Conservation (phyloP, 1,140 invertebrate species). For the Drosophila quadrilineata region DNA sequence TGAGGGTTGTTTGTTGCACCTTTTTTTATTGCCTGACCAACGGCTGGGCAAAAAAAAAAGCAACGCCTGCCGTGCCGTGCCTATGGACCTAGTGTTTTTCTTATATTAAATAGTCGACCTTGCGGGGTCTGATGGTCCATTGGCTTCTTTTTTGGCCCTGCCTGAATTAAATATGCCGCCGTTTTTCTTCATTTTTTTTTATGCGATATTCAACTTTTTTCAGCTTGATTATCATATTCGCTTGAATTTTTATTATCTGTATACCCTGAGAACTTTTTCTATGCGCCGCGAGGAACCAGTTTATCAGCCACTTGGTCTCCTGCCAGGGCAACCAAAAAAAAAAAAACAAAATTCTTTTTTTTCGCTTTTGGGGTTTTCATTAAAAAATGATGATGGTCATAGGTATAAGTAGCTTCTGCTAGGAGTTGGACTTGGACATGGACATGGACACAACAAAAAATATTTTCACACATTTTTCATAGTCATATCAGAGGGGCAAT, state of each 20-base stretch:
- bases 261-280: slow-evolving; percentile 81
- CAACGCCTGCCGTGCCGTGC: slow-evolving; percentile 63
- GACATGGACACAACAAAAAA: slow-evolving; percentile 57
- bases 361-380: slow-evolving; percentile 50
- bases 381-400: slow-evolving; percentile 56
- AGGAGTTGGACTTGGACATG: slow-evolving; percentile 52
- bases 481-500: slow-evolving; percentile 69
- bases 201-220: slow-evolving; percentile 50
- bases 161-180: slow-evolving; percentile 74
- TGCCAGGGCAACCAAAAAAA: slow-evolving; percentile 55
- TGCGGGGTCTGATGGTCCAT: slow-evolving; percentile 56
- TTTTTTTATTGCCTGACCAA: slow-evolving; percentile 45
- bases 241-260: slow-evolving; percentile 81
- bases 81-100: slow-evolving; percentile 54
- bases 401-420: slow-evolving; percentile 67
- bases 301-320: slow-evolving; percentile 79
- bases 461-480: slow-evolving; percentile 81
- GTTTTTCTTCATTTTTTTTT: slow-evolving; percentile 58
- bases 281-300: slow-evolving; percentile 73
- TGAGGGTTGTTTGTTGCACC: slow-evolving; percentile 69
- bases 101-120: slow-evolving; percentile 75
- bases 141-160: slow-evolving; percentile 64
- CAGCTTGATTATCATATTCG: slow-evolving; percentile 78
- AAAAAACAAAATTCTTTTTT: slow-evolving; percentile 35
- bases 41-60: no score